These are phyloP conservation scores for Columba livia DNA, from an alignment of 2,113 vertebrate genomes.

Conservation along the genomic window DNA sequence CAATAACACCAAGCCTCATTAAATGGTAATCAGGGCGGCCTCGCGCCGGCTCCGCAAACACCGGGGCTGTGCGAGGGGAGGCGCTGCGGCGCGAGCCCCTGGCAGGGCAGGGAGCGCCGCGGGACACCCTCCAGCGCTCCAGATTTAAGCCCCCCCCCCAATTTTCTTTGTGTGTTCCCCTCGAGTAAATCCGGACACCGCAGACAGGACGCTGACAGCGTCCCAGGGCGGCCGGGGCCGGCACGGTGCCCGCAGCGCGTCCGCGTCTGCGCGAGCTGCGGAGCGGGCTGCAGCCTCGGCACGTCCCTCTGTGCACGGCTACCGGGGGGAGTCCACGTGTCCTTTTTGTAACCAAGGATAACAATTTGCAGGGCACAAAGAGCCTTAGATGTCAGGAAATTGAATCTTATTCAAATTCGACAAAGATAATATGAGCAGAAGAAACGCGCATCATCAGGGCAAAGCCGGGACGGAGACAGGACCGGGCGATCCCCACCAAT, in stretches of 20 bases:
- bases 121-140: background rate
- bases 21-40: conserved; percentile 49
- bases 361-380: background rate
- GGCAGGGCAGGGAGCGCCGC: background rate
- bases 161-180: background rate
- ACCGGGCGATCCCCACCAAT: background rate
- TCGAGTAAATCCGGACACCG: background rate
- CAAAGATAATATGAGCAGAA: background rate
- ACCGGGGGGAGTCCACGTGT: background rate
- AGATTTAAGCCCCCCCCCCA: background rate
- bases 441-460: background rate
- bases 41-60: background rate
- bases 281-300: background rate
- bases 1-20: conserved; percentile 43
- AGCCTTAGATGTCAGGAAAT: conserved; percentile 34
- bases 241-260: fast-evolving
- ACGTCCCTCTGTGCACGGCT: background rate
- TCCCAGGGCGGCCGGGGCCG: background rate
- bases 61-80: background rate
- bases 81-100: fast-evolving
- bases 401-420: conserved; percentile 12
- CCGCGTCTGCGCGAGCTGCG: no score
- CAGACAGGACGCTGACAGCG: background rate
- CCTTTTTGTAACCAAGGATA: background rate
- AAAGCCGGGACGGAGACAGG: background rate